Evolutionary conservation across 2,113 vertebrate species (phyloP).

Genomic region (Dicerorhinus sumatrensis): DNA sequence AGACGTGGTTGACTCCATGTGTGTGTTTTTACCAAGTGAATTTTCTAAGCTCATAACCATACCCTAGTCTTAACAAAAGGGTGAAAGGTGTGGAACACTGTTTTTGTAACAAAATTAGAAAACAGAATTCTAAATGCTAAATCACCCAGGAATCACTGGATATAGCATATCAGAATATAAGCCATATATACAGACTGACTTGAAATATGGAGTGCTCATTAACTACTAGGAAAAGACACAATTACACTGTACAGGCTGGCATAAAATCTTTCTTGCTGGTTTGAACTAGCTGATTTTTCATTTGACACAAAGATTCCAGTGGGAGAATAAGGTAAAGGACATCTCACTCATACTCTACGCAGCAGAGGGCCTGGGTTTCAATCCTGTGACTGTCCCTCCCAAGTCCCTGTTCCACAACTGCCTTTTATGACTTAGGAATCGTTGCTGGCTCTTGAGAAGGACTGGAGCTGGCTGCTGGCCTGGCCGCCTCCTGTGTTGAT

Average conservation of each 20-base stretch:
- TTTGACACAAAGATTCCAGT: not conserved
- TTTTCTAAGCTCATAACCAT: not conserved
- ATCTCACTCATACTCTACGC: not conserved
- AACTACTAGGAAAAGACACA: not conserved
- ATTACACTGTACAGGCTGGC: not conserved
- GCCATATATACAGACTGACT: not conserved
- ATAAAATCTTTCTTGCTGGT: not conserved
- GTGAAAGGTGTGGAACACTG: not conserved
- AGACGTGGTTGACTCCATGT: not conserved
- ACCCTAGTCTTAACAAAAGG: not conserved
- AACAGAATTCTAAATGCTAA: conserved; percentile 23
- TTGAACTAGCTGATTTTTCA: conserved; percentile 43
- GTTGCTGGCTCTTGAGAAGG: conserved; percentile 28
- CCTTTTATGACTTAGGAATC: not conserved
- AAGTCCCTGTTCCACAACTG: not conserved
- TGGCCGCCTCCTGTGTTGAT: not conserved
- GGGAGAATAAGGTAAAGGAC: not conserved
- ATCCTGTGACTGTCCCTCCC: not conserved
- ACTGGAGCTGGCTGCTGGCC: not conserved
- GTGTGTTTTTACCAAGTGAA: not conserved
- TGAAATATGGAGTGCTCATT: conserved; percentile 25
- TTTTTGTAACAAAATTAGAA: conserved; percentile 32
- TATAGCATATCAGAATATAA: not conserved
- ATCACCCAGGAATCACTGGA: not conserved
- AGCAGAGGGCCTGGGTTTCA: not conserved